Evolutionary conservation across 2,888 invertebrate species (phyloP), one percentile per base, ranked within the genome.

Genomic region (Subacronicta megacephala): DNA sequence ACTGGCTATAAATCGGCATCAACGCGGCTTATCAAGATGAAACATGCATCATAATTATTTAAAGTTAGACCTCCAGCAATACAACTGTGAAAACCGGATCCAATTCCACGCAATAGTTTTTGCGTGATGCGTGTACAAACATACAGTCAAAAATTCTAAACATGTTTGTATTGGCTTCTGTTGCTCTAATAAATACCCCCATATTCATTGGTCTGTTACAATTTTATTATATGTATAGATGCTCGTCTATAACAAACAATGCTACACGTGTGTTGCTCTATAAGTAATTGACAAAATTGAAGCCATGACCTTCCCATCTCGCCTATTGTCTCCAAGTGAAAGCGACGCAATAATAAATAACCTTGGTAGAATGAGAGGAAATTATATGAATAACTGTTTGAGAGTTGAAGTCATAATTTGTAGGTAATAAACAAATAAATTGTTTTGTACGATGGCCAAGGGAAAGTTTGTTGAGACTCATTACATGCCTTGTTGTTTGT

Each of bases 241-340:
- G n/a, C 6, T 3, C 1, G 20, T 5, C 20, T 6, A 20, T 23
- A 23, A 23, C 9, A 23, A 7, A 23, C 0, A 26, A 31, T 31
- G 5, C n/a, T 5, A n/a, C 31, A 31, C 31, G 31, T 5, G 31
- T 20, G 26, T 10, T 9, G 5, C 31, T 31, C 5, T 6, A n/a
- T 31, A 31, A 9, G 31, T 31, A n/a, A 31, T 31, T 20, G 29
- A 15, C 15, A 35, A 38, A 56, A 56, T 56, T 43, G 20, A 20
- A 46, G 16, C 45, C 65, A 15, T 44, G 65, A 56, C 64, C 71
- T 70, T 70, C 57, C 49, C 38, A 37, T 31, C 38, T 5, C 7
- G 37, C 4, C 64, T 43, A 56, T 70, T 63, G 71, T 70, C 37
- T 54, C 46, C 10, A 12, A 29, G 57, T 46, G 71, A 65, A 65